Conservation (phyloP, 2,113 vertebrate genomes). For the Leptobrachium ailaonicum region DNA sequence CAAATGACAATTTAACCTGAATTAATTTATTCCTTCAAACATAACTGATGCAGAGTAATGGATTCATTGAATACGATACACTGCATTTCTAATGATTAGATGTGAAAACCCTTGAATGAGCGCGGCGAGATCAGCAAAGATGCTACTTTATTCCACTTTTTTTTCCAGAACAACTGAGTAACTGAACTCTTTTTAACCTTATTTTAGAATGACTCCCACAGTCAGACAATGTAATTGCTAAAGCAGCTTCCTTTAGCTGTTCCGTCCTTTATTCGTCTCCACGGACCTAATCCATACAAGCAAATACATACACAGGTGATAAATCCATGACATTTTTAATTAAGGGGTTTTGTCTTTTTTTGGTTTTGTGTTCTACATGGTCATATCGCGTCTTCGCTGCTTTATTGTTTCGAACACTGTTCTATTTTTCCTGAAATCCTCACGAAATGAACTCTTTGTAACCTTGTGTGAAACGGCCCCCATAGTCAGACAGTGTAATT, state of each 20-base stretch:
- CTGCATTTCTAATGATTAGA: too few relatives aligned
- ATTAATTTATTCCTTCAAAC: too few relatives aligned
- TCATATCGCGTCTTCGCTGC: neutral
- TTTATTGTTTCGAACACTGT: neutral
- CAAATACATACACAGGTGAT: neutral
- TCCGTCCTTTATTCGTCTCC: neutral
- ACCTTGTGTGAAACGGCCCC: constrained; percentile 44
- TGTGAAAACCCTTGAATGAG: too few relatives aligned
- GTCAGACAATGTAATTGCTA: neutral
- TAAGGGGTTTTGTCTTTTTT: too few relatives aligned
- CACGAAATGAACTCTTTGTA: constrained; percentile 38
- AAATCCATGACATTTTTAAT: neutral
- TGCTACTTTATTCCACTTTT: too few relatives aligned
- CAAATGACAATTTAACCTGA: too few relatives aligned
- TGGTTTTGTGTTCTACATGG: too few relatives aligned
- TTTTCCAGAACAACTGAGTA: neutral
- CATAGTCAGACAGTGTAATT: constrained; percentile 40
- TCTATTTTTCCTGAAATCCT: neutral
- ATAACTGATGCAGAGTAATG: too few relatives aligned
- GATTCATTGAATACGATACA: too few relatives aligned
- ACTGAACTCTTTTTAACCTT: neutral
- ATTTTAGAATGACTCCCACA: neutral
- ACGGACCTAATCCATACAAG: neutral
- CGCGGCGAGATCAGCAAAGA: too few relatives aligned
- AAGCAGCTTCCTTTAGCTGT: neutral